Percentiles rank a stretch among this genome's conserved stretches.
Evolutionary conservation across 2,113 vertebrate species (phyloP).

Genomic region (Prionailurus viverrinus): DNA sequence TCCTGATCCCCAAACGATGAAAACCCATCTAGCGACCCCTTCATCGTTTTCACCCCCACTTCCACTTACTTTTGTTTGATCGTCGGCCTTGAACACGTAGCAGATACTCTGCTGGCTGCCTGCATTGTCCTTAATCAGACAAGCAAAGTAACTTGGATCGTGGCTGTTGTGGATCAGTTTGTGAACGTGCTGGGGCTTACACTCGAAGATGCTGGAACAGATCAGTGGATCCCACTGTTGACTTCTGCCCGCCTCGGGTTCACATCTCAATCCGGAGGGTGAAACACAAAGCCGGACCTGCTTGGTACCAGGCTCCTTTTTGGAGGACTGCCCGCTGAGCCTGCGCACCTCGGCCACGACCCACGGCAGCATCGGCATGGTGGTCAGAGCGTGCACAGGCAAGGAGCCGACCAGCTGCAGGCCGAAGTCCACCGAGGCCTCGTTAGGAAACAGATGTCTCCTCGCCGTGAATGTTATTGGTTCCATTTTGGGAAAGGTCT

Average conservation of each 20-base stretch:
- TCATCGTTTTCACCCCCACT: not conserved
- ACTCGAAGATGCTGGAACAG: conserved; percentile 92
- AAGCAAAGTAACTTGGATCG: conserved; percentile 95
- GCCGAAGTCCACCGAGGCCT: conserved; percentile 86
- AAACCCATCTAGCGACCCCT: not conserved
- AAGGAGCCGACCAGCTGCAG: conserved; percentile 93
- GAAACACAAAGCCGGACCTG: conserved; percentile 91
- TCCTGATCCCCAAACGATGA: too few relatives aligned
- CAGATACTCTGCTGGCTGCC: conserved; percentile 88
- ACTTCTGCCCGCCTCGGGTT: conserved; percentile 85
- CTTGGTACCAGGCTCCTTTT: conserved; percentile 48
- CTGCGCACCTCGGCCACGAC: conserved; percentile 94
- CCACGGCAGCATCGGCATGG: conserved; percentile 98
- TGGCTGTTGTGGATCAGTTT: conserved; percentile 97
- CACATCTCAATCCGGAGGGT: conserved; percentile 88
- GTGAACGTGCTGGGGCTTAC: conserved; percentile 92
- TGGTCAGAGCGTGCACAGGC: conserved; percentile 93
- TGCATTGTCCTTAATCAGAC: conserved; percentile 89
- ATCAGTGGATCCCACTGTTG: conserved; percentile 93
- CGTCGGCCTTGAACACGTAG: conserved; percentile 95
- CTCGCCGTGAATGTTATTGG: conserved; percentile 88
- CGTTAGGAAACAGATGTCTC: conserved; percentile 69
- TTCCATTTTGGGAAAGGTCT: conserved; percentile 85
- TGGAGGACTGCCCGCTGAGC: conserved; percentile 80
- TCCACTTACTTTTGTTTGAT: conserved; percentile 93